Base-by-base conservation (phyloP, 2,888 invertebrate genomes). In the Aporophyla nigra region DNA sequence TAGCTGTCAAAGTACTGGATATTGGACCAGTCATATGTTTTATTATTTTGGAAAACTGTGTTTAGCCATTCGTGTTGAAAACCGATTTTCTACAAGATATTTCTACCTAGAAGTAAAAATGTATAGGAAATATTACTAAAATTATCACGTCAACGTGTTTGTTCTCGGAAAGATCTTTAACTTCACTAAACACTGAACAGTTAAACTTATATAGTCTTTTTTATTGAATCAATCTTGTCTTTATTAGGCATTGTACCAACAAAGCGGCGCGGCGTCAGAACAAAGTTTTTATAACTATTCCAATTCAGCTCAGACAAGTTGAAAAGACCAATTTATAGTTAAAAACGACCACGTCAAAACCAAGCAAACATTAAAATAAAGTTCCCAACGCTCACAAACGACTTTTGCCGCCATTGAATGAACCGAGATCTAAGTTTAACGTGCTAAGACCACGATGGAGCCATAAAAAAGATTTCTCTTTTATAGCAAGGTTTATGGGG, bases 401-500 rank as follows among this genome's bases (percentile, higher is more conserved):
- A 80, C 73, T 79, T 54, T 27, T 53, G 49, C 46, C 54, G 71
- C 63, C 58, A 58, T 63, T 79, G 70, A 80, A 87, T 82, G 71
- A 62, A 69, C 71, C 63, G 51, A 70, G 71, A 83, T 80, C 74
- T 71, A 69, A 73, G 75, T 82, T 88, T 83, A 80, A 83, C 80
- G 87, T 77, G 76, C 65, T 67, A 76, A 73, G 74, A 56, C 83
- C 72, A 56, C 78, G 68, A 71, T 75, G 69, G 58, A 71, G 78
- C 73, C 78, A 63, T 87, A 82, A 88, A 88, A 83, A 80, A 84
- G 86, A 84, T 85, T 88, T 85, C 71, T 69, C 66, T 87, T 85
- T 88, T 85, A 88, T 78, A n/a, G 70, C 79, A 49, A 71, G 53
- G 65, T 81, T 84, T 82, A 82, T 78, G 56, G 19, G 74, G 46